These are phyloP conservation scores for Coleophora deauratella DNA, from an alignment of 2,888 invertebrate species.

Conservation along the genomic window DNA sequence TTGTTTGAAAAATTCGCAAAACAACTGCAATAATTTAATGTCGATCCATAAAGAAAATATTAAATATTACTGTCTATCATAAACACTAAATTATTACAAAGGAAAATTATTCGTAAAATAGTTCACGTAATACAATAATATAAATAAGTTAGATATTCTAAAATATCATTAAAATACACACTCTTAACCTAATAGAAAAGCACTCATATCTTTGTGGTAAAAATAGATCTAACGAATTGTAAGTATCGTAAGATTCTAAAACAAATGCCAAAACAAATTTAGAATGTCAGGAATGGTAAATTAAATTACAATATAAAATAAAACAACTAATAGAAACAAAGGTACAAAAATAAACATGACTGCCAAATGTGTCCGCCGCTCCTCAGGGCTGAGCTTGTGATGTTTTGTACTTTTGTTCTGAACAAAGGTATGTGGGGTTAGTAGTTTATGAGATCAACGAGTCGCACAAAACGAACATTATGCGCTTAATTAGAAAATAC, in stretches of 20 bases:
- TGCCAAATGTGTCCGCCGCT: constrained; percentile 30
- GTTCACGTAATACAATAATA: constrained; percentile 67
- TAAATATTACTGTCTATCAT: constrained; percentile 69
- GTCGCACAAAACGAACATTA: constrained; percentile 50
- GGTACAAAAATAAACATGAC: constrained; percentile 62
- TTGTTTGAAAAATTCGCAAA: constrained; percentile 49
- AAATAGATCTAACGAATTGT: constrained; percentile 33
- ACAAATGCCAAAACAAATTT: constrained; percentile 54
- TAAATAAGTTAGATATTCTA: constrained; percentile 75
- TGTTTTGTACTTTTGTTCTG: constrained; percentile 70
- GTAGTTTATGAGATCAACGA: constrained; percentile 72
- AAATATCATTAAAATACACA: constrained; percentile 70
- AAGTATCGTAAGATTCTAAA: constrained; percentile 26
- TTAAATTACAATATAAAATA: constrained; percentile 39
- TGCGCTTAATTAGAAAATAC: constrained; percentile 66
- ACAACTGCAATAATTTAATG: constrained; percentile 65
- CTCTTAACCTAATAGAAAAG: constrained; percentile 72
- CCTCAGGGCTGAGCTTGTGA: constrained; percentile 26
- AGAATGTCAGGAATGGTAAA: constrained; percentile 57
- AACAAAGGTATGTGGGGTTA: constrained; percentile 56
- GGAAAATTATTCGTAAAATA: constrained; percentile 64
- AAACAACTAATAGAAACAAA: constrained; percentile 63
- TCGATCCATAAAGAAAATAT: constrained; percentile 67
- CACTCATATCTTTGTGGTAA: constrained; percentile 57
- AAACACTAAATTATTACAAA: constrained; percentile 70